A percentile compares a stretch with the other conserved stretches of the same genome.
Conservation (phyloP, 2,888 invertebrate species). For the Xestia c-nigrum region DNA sequence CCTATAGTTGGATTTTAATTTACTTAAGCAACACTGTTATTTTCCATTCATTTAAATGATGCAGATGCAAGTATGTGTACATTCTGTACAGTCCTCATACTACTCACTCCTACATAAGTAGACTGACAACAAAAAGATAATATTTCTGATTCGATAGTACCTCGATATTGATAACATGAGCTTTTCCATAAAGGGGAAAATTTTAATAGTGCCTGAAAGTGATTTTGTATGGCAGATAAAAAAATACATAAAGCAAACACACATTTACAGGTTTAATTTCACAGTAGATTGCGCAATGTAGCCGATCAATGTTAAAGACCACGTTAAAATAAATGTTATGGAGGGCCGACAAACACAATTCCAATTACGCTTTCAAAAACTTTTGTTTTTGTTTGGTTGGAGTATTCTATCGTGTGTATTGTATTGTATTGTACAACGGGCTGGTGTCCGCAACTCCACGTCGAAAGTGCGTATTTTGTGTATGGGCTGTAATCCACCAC, state of each 20-base stretch:
- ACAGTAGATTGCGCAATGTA: conserved; percentile 65
- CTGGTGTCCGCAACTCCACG: too few relatives aligned
- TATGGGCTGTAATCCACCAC: too few relatives aligned
- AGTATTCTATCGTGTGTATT: conserved; percentile 19
- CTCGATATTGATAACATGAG: conserved; percentile 1
- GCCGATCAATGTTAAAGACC: conserved; percentile 58
- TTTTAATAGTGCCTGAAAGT: conserved; percentile 18
- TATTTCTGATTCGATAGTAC: conserved; percentile 16
- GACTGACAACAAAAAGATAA: neutral
- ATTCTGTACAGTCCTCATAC: neutral
- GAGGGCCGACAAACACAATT: conserved; percentile 47
- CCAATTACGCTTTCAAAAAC: conserved; percentile 40
- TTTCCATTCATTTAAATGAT: conserved; percentile 1
- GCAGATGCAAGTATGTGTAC: neutral
- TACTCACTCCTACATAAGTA: neutral
- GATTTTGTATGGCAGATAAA: conserved; percentile 44
- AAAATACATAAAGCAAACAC: conserved; percentile 51
- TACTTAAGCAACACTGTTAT: neutral
- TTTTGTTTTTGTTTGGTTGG: conserved; percentile 33
- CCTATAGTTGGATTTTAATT: neutral
- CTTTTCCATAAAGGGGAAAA: conserved; percentile 34
- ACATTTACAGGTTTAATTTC: conserved; percentile 64
- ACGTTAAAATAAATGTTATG: conserved; percentile 62
- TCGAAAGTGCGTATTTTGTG: too few relatives aligned
- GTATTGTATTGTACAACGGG: too few relatives aligned